A percentile compares a stretch with the other conserved stretches of the same genome.
Conservation (phyloP, 2,888 invertebrate species). For the Hesperia comma region DNA sequence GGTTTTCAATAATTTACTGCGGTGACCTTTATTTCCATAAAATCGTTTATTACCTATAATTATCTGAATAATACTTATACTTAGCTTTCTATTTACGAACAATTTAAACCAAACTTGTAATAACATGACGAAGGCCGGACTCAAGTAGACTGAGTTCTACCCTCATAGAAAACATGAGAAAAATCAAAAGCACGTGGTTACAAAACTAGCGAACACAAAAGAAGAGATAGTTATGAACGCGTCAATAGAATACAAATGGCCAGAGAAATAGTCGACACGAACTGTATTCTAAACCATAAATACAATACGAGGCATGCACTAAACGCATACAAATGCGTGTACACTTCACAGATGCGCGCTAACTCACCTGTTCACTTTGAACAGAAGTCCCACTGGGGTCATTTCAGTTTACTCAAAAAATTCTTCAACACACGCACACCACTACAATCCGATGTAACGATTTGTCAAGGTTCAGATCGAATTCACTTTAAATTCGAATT, state of each 20-base stretch:
- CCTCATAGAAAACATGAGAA: conserved; percentile 13
- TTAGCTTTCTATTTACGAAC: too few species aligned
- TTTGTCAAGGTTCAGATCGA: conserved; percentile 16
- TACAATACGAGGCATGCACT: conserved; percentile 20
- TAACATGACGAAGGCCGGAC: too few species aligned
- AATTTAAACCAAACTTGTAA: too few species aligned
- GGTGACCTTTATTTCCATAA: too few species aligned
- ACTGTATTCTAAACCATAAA: conserved; percentile 24
- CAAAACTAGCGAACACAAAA: not conserved
- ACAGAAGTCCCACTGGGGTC: conserved; percentile 85
- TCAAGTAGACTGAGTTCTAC: not conserved
- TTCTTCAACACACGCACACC: conserved; percentile 46
- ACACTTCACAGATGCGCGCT: conserved; percentile 38
- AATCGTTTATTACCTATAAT: too few species aligned
- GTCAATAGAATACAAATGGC: conserved; percentile 31
- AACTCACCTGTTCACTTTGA: conserved; percentile 85
- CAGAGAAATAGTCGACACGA: conserved; percentile 10
- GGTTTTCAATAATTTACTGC: too few species aligned
- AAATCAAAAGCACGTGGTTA: conserved; percentile 11
- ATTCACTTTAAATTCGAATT: conserved; percentile 18
- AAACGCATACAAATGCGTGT: conserved; percentile 46
- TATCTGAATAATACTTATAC: too few species aligned
- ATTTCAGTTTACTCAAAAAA: conserved; percentile 61
- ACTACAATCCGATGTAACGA: conserved; percentile 45
- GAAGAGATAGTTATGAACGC: conserved; percentile 15